These are phyloP conservation scores for Vultur gryphus DNA, from an alignment of 2,797 vertebrate genomes.

Conservation along the genomic window DNA sequence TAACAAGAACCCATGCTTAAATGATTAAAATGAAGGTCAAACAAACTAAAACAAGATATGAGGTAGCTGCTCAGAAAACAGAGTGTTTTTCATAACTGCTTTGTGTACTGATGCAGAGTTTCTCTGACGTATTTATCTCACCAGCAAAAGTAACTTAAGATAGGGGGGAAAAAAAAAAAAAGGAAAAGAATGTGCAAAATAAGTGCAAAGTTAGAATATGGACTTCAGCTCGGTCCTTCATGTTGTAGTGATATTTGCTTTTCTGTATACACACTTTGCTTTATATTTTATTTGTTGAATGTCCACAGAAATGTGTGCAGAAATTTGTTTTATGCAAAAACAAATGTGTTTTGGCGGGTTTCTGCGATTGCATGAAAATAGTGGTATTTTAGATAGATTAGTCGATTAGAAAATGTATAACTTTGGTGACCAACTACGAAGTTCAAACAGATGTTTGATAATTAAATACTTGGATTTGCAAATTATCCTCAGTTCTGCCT, in stretches of 20 bases:
- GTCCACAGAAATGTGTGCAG: neutral
- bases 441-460: neutral
- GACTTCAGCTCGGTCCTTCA: neutral
- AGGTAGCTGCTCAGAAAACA: neutral
- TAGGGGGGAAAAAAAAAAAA: neutral
- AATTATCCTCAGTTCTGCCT: neutral
- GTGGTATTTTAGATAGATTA: neutral
- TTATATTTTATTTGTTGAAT: neutral
- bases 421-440: neutral
- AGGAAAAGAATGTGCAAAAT: neutral
- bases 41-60: neutral
- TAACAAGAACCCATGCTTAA: neutral
- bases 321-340: neutral
- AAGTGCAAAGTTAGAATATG: neutral
- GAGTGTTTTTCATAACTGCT: neutral
- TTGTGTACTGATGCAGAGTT: neutral
- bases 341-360: rapidly evolving
- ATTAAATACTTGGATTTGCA: neutral
- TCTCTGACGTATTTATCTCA: neutral
- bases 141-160: neutral
- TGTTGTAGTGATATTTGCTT: neutral
- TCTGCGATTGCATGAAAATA: neutral
- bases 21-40: neutral
- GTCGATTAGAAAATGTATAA: neutral
- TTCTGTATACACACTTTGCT: neutral